Evolutionary conservation across 2,113 vertebrate species (phyloP), one percentile per base, ranked within the genome.

Genomic region (Zosterops hypoxanthus): DNA sequence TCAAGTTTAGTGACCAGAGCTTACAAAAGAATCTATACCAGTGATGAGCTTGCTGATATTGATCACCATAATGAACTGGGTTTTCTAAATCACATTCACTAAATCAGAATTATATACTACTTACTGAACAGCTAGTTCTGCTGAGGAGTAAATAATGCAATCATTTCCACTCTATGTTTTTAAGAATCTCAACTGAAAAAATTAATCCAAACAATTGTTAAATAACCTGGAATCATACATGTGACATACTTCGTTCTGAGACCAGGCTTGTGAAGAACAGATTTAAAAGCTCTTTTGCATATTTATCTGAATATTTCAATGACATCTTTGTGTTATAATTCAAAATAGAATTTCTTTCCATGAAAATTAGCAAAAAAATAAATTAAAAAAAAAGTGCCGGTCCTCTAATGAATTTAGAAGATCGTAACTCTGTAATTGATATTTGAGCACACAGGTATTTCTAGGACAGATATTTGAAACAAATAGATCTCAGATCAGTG

Each of bases 1-100:
- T 95, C 82, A 95, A 71, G 61, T 92, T 92, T 75, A 96, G 66
- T 84, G 76, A 82, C 28, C 26, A 44, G 73, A 91, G 18, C 57
- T 86, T 77, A 50, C 53, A 73, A 86, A 90, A 76, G 20, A 82
- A 82, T 77, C 61, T 50, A 31, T 94, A 46, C 66, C 11, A 8
- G 26, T 82, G 82, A 87, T 86, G 47, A 90, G 29, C 23, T 92
- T 60, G 44, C 41, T 16, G 24, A 53, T 88, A 76, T 9, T n/a
- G 64, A 93, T 95, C 61, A 77, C 79, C 24, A 8, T 82, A 85
- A 95, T 86, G 36, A 88, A 68, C 81, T 73, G 72, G 12, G 18
- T 34, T 68, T 92, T 92, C 73, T 66, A 91, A 65, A n/a, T 41
- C 63, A 68, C 46, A 65, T 65, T 82, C 89, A 91, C 39, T 94